Evolutionary conservation across 2,797 vertebrate species (phyloP).

Genomic region (Cirrhinus molitorella): DNA sequence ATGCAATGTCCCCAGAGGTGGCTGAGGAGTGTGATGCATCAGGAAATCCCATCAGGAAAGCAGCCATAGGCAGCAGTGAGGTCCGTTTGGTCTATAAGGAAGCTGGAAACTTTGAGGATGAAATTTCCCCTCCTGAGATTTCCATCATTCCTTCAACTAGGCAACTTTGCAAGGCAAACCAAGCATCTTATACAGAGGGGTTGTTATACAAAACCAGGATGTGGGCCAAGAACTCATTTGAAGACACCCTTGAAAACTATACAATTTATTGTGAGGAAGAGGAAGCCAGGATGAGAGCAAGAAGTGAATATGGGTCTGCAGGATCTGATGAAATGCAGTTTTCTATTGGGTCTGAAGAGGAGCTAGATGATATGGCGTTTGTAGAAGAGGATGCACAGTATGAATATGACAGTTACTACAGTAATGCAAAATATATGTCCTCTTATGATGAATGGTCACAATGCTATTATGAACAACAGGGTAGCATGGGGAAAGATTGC

Average conservation of each 20-base stretch:
- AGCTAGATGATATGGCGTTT: constrained; percentile 81
- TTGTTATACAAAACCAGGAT: constrained; percentile 89
- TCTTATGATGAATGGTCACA: constrained; percentile 55
- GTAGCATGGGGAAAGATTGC: constrained; percentile 54
- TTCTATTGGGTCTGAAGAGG: constrained; percentile 87
- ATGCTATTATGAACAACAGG: constrained; percentile 45
- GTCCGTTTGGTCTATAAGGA: constrained; percentile 75
- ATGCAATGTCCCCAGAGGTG: constrained; percentile 74
- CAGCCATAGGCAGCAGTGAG: constrained; percentile 66
- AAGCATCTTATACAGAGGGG: constrained; percentile 76
- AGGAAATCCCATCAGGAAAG: constrained; percentile 61
- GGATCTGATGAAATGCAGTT: constrained; percentile 88
- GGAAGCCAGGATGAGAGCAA: constrained; percentile 67
- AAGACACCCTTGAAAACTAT: constrained; percentile 79
- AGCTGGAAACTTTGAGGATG: constrained; percentile 78
- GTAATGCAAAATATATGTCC: constrained; percentile 61
- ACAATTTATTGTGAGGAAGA: constrained; percentile 78
- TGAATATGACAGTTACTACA: constrained; percentile 76
- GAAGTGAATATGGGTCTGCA: constrained; percentile 84
- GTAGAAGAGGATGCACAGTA: constrained; percentile 70
- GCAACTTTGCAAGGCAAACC: constrained; percentile 55
- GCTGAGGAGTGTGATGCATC: constrained; percentile 75
- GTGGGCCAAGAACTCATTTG: constrained; percentile 76
- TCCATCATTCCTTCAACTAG: constrained; percentile 78
- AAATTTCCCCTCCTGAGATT: constrained; percentile 78